Base-by-base conservation (phyloP, 2,113 vertebrate genomes). In the Cichladusa arquata region DNA sequence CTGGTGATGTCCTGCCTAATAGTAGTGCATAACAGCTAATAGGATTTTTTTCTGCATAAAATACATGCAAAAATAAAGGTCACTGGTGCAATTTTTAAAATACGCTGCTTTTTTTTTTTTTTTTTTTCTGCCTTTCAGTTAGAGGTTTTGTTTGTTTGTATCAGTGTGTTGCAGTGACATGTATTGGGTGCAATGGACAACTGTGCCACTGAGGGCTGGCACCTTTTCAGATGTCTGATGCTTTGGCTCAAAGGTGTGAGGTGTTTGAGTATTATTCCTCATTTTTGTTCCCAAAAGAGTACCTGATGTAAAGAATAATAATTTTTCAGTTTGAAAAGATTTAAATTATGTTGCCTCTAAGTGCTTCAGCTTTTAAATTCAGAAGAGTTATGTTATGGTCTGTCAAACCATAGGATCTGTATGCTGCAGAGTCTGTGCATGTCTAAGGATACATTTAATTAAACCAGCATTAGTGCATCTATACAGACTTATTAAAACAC, bases 401-500 rank as follows among this genome's bases (percentile, higher is more conserved):
- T 94, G 86, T 88, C 36, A 86, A 60, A 69, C 72, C 71, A 12
- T 44, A 20, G 72, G 90, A 92, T 71, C 91, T 80, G 25, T 81
- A 56, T 62, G 60, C 86, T 93, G 53, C 72, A 88, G 66, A 89
- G 89, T 65, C 47, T 93, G 71, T 86, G 88, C 80, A 8, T 88
- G 79, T 96, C 88, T 94, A 64, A 97, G 93, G 93, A 87, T 88
- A 91, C 89, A 97, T 97, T 98, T 98, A 98, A 98, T 98, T 98
- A 98, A 97, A 96, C 92, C 82, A 93, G 66, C 94, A 98, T 98
- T 98, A 97, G 93, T 86, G 86, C 85, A 96, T 97, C 97, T 97
- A 96, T 95, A 96, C 92, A 97, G 96, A 97, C 96, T 98, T 98
- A 97, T 98, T 98, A 97, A 97, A 98, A 98, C 96, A 96, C 95